Percentiles rank a stretch among this genome's conserved stretches.
phyloP scores from a whole-genome alignment of 1,140 invertebrate genomes.

The Lepidurus arcticus region DNA sequence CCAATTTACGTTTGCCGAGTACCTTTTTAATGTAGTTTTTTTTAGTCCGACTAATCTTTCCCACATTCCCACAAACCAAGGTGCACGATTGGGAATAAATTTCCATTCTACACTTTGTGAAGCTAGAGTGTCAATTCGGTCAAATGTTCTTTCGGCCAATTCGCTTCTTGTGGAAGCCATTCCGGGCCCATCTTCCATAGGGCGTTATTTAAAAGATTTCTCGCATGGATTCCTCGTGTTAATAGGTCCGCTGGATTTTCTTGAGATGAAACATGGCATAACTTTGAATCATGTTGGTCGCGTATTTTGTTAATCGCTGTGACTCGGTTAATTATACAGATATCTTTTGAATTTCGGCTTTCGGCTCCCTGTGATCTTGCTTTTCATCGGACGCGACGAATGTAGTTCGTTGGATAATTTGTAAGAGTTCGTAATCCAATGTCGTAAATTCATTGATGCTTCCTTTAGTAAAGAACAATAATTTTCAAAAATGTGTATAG shows the following conservation, averaged over 20 bases:
- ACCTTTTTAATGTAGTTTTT: conserved; percentile 35
- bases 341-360: conserved; percentile 1
- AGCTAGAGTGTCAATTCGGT: not conserved
- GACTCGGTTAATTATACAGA: not conserved
- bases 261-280: not conserved
- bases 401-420: too few relatives aligned
- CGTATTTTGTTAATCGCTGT: not conserved
- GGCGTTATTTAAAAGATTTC: not conserved
- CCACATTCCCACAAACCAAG: conserved; percentile 43
- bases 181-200: not conserved
- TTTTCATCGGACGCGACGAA: too few relatives aligned
- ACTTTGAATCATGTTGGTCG: not conserved
- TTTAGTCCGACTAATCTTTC: conserved; percentile 40
- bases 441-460: too few relatives aligned
- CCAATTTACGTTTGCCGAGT: conserved; percentile 29
- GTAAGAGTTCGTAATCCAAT: too few relatives aligned
- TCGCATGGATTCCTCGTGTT: not conserved
- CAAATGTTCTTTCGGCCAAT: not conserved
- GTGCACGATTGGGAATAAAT: conserved; percentile 36
- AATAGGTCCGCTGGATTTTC: not conserved
- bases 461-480: too few relatives aligned
- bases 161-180: not conserved
- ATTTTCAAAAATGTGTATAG: too few relatives aligned
- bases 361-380: too few relatives aligned
- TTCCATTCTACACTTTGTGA: conserved; percentile 6